These are phyloP conservation scores for Orchestes rusci DNA, from an alignment of 2,888 invertebrate genomes.

Conservation along the genomic window DNA sequence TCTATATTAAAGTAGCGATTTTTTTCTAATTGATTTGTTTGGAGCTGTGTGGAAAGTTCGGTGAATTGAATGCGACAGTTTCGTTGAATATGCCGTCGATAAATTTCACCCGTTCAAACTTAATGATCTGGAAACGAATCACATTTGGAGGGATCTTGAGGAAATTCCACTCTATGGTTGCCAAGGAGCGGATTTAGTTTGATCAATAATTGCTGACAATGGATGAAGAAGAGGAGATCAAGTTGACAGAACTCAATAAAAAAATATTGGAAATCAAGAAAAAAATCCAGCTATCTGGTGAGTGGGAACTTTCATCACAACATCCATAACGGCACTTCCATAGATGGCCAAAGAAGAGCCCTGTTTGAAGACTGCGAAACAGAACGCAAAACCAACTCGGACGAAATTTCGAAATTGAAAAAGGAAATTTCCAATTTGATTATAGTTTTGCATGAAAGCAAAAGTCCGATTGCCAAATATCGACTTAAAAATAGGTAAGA, in stretches of 20 bases:
- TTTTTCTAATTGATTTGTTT: too few relatives aligned
- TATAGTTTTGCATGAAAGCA: conserved; percentile 52
- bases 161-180: too few relatives aligned
- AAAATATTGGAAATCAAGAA: conserved; percentile 81
- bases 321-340: neutral
- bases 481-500: conserved; percentile 29
- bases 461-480: conserved; percentile 45
- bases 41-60: too few relatives aligned
- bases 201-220: too few relatives aligned
- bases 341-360: conserved; percentile 78
- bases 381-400: conserved; percentile 63
- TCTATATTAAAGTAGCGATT: too few relatives aligned
- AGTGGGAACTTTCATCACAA: neutral
- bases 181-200: too few relatives aligned
- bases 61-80: too few relatives aligned
- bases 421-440: conserved; percentile 63
- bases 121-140: too few relatives aligned
- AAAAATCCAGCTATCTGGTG: conserved; percentile 78
- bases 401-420: conserved; percentile 63
- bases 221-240: conserved; percentile 24
- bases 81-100: too few relatives aligned
- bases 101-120: too few relatives aligned
- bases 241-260: conserved; percentile 57
- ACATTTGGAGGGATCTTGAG: too few relatives aligned
- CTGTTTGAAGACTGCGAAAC: conserved; percentile 74